A percentile compares a stretch with the other conserved stretches of the same genome.
Conservation (phyloP, 2,888 invertebrate genomes). For the Cepaea hortensis region DNA sequence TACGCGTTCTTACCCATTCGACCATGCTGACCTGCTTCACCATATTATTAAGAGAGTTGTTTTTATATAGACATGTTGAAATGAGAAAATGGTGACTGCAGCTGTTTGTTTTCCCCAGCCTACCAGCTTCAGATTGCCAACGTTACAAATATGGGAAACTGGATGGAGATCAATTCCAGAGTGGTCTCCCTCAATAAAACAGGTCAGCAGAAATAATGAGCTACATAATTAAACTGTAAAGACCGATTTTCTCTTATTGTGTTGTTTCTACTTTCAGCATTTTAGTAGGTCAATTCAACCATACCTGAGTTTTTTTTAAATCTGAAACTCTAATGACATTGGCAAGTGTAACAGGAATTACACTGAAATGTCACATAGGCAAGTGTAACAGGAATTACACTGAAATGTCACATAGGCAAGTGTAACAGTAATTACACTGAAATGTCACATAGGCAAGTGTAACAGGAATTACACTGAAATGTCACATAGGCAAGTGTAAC, state of each 20-base stretch:
- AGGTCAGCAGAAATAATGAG: neutral
- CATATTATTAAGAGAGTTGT: neutral
- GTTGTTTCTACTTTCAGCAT: neutral
- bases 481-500: no score
- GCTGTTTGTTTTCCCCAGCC: slow-evolving; percentile 24
- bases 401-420: no score
- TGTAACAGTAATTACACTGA: no score
- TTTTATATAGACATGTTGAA: neutral
- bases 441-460: no score
- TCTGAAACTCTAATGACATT: no score
- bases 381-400: no score
- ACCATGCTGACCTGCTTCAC: neutral
- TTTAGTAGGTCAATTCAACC: no score
- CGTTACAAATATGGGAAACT: neutral
- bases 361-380: no score
- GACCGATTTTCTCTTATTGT: neutral
- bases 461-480: no score
- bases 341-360: no score
- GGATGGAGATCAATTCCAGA: slow-evolving; percentile 46
- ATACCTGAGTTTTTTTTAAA: no score
- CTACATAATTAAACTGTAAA: neutral
- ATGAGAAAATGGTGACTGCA: neutral
- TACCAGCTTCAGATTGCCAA: slow-evolving; percentile 38
- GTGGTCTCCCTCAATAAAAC: slow-evolving; percentile 36
- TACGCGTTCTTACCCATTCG: no score